A percentile compares a stretch with the other conserved stretches of the same genome.
Conservation (phyloP, 2,888 invertebrate genomes). For the Desoria tigrina region DNA sequence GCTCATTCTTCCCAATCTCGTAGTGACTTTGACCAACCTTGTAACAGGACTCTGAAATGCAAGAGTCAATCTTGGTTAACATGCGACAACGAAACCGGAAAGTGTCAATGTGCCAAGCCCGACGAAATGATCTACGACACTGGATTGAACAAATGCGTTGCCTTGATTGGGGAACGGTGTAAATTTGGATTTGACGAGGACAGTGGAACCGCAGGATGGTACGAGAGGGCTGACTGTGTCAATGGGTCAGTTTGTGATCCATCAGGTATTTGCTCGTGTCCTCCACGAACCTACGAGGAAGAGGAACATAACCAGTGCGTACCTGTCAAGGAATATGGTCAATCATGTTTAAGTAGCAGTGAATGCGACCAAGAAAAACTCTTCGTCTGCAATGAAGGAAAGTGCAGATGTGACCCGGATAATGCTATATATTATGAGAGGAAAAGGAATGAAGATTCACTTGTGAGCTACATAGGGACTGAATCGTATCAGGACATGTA, state of each 20-base stretch:
- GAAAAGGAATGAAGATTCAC: neutral
- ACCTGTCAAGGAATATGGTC: neutral
- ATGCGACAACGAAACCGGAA: neutral
- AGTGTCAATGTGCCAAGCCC: constrained; percentile 4
- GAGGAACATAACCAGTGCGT: neutral
- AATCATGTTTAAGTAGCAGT: neutral
- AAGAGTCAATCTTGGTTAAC: constrained; percentile 13
- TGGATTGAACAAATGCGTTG: neutral
- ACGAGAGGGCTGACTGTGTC: constrained; percentile 10
- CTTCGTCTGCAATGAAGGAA: neutral
- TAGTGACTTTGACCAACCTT: neutral
- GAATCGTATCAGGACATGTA: neutral
- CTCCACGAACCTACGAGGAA: neutral
- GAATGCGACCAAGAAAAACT: neutral
- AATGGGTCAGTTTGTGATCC: neutral
- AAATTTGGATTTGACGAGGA: constrained; percentile 3
- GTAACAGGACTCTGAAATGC: constrained; percentile 8
- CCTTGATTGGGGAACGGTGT: constrained; percentile 11
- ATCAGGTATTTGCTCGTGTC: constrained; percentile 6
- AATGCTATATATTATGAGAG: neutral
- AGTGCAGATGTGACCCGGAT: neutral
- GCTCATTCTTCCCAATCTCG: neutral
- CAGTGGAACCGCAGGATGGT: neutral
- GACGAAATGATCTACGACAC: constrained; percentile 13
- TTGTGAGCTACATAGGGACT: neutral